Evolutionary conservation across 2,888 invertebrate species (phyloP), one percentile per base, ranked within the genome.

Genomic region (Amiota mariae): DNA sequence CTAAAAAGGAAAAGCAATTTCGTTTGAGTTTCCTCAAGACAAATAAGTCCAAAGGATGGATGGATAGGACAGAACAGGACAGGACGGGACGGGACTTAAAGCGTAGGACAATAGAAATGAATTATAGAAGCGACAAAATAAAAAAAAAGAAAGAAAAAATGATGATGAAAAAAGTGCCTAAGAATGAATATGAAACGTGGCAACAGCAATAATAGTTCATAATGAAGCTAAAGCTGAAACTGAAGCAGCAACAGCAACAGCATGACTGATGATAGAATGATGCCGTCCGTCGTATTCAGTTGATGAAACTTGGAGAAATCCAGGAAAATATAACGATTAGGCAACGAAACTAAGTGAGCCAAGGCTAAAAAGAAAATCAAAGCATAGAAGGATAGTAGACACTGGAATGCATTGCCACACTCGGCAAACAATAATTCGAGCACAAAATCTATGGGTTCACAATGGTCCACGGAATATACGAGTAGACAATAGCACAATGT

Each of bases 1-100:
- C 84, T 76, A 81, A 78, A 77, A 78, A 83, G 83, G 85, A 86
- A 86, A 87, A 87, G 87, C 88, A 88, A 88, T 87, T 88, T 87
- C 79, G 81, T 81, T 87, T 75, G 79, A 85, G 86, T 81, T 88
- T 88, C 86, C 88, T 84, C 80, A 82, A 87, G 88, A 88, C 87
- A 87, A 88, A 87, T 88, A 88, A 87, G 87, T 87, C 85, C 81
- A 81, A 78, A 78, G 87, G 86, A 88, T n/a, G 54, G 54, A 51
- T 12, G 8, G 54, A 20, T n/a, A n/a, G n/a, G n/a, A n/a, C n/a
- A n/a, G n/a, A n/a, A n/a, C n/a, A n/a, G n/a, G n/a, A n/a, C n/a
- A n/a, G n/a, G n/a, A 57, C 57, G 15, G 20, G 10, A 59, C 4
- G 36, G 80, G 81, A 82, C 85, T 86, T 82, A 81, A 81, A 81